A percentile compares a stretch with the other conserved stretches of the same genome.
These are phyloP conservation scores for Timema podura DNA, from an alignment of 2,888 invertebrate species.

Conservation along the genomic window DNA sequence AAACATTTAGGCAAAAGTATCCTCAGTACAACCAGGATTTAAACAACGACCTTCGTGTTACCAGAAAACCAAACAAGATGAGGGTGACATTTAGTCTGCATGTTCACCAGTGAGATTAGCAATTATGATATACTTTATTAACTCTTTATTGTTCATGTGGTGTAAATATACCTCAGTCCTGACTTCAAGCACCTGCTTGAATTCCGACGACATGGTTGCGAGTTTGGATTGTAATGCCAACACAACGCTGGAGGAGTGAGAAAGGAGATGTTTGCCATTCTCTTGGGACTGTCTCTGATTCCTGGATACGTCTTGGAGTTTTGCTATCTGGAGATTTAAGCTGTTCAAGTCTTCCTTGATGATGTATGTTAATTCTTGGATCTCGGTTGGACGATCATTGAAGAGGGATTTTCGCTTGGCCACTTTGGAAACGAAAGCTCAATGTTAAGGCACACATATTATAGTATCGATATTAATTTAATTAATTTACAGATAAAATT, in stretches of 20 bases:
- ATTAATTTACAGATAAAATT: neutral
- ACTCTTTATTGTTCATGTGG: too few relatives aligned
- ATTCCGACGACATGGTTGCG: constrained; percentile 95
- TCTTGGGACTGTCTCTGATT: constrained; percentile 55
- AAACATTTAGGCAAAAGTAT: too few relatives aligned
- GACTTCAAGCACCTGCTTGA: constrained; percentile 96
- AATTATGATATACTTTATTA: too few relatives aligned
- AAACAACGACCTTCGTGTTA: too few relatives aligned
- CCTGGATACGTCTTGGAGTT: constrained; percentile 76
- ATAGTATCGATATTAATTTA: too few relatives aligned
- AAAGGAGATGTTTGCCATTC: constrained; percentile 68
- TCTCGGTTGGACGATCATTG: constrained; percentile 93
- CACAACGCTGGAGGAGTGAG: constrained; percentile 90
- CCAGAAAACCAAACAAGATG: too few relatives aligned
- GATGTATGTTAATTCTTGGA: constrained; percentile 94
- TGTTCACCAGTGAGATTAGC: too few relatives aligned
- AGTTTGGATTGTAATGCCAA: constrained; percentile 89
- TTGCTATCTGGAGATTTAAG: constrained; percentile 95
- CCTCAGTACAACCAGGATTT: too few relatives aligned
- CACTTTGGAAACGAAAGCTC: constrained; percentile 54
- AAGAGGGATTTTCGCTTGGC: constrained; percentile 97
- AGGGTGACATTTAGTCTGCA: too few relatives aligned
- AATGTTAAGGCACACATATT: neutral
- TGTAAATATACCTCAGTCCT: constrained; percentile 72
- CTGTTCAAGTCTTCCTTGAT: constrained; percentile 95